Evolutionary conservation across 2,888 invertebrate genomes (phyloP), one percentile per base, ranked within the genome.

Genomic region (Meteorus colon): DNA sequence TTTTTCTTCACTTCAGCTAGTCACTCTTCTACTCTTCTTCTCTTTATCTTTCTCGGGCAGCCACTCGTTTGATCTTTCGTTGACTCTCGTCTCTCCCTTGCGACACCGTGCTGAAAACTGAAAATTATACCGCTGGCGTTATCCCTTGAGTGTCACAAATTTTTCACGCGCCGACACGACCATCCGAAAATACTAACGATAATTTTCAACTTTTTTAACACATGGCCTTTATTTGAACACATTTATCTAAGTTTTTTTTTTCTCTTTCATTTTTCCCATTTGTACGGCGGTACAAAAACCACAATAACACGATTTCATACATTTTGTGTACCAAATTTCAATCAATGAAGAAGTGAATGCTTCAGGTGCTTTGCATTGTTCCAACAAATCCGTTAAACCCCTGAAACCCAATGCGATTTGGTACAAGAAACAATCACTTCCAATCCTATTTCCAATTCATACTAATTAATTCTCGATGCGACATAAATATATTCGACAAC

Each of bases 51-150:
- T 1, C 59, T n/a, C 68, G 70, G 60, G 55, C 75, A 41, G 66
- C 51, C 62, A 73, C 55, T 27, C 60, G 34, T 74, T 67, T 74
- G 60, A 68, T 68, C 68, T 45, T 59, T 59, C 74, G 45, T 67
- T 29, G 45, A 8, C 19, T 14, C 14, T 19, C 24, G 12, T 24
- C 12, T 60, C 27, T 41, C n/a, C 45, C 41, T 27, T 63, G n/a
- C 6, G n/a, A 8, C 68, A 8, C 55, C 12, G 31, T 29, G 71
- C 66, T 55, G 66, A 59, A 55, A 66, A 41, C 59, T 71, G 51
- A 75, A 75, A 71, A 71, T 75, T 65, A 67, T 67, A 24, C 69
- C 55, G 45, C 24, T 55, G 55, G 19, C 51, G 71, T 75, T 70
- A 75, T 75, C 27, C 14, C 37, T 27, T 8, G 19, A 70, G 55